Evolutionary conservation across 2,797 vertebrate genomes (phyloP), one percentile per base, ranked within the genome.

Genomic region (Natrix natrix): DNA sequence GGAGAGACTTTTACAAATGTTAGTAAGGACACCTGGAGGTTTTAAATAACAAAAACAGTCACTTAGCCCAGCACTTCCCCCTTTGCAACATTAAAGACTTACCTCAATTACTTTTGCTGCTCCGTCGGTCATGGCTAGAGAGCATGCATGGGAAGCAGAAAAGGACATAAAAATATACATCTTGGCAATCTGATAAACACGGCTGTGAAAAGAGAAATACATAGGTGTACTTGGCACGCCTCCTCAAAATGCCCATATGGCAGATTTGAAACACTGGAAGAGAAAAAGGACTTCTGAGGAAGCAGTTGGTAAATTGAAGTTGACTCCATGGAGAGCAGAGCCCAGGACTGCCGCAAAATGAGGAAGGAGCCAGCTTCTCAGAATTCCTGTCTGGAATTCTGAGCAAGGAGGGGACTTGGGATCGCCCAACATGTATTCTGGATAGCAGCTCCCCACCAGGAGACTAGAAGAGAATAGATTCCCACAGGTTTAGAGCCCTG

Each of bases 81-180:
- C 78, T 63, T 8, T 87, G 66, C 48, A 0, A 91, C 56, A 78
- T 90, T 32, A 56, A 90, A 78, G 66, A 95, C 92, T 78, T 94
- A 99, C 98, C 98, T 99, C 98, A 74, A 98, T 98, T 93, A 99
- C 98, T 97, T 98, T 99, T 88, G 98, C 98, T 52, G 98, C 98
- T 94, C 98, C 99, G 55, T 99, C 98, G 7, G 98, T 99, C 99
- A 99, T 99, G 95, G 98, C 98, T 92, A 99, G 97, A 7, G 98
- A 98, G 94, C 98, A 98, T 16, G 4, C 97, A 97, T 98, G 99
- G 22, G 98, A 95, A 60, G 98, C 98, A 93, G 98, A 98, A 52
- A 95, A 98, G 3, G 98, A 97, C 57, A 98, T 95, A 93, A 97
- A 99, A 92, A 99, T 95, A 96, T 98, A 99, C 89, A 99, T 91